Base-by-base conservation (phyloP, 2,797 vertebrate genomes). In the Austrolebias charrua region DNA sequence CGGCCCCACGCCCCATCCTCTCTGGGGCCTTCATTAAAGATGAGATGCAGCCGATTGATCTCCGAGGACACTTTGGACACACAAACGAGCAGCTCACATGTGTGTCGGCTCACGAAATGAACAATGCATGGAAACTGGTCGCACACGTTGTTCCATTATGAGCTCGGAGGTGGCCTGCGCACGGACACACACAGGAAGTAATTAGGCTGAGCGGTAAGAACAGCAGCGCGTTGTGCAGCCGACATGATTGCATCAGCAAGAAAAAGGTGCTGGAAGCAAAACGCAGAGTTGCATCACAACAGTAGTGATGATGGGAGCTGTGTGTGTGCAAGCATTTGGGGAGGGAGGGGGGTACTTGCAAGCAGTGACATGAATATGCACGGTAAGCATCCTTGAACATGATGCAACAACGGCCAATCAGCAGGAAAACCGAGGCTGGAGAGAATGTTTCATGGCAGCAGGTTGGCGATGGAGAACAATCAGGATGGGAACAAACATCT, bases 11-110 rank as follows among this genome's bases (percentile, higher is more conserved):
- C 54, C 68, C 78, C 28, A 48, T 19, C 50, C 79, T 90, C 88
- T 84, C 68, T 71, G 72, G 87, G 83, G 80, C 75, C 75, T 87
- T 92, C 87, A 90, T 92, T 91, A 92, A 84, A 83, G 76, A 67
- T 11, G n/a, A 79, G 64, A 87, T 73, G 85, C 87, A 81, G 66
- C 60, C 73, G 77, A 87, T 56, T 76, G 79, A 82, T 91, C 91
- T 88, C 88, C 63, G 75, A 88, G 87, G 90, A 91, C 76, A 71
- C 42, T 66, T 65, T 60, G 83, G 88, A 91, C 87, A 86, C 79
- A 78, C 76, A 83, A 67, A 71, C n/a, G 28, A 59, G 50, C 69
- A 71, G 53, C 63, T 63, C 62, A 57, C 16, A 49, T n/a, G 52
- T 6, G 44, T 24, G 44, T n/a, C 46, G 60, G 76, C 47, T 61